Evolutionary conservation across 2,113 vertebrate species (phyloP).

Genomic region (Austrofundulus limnaeus): DNA sequence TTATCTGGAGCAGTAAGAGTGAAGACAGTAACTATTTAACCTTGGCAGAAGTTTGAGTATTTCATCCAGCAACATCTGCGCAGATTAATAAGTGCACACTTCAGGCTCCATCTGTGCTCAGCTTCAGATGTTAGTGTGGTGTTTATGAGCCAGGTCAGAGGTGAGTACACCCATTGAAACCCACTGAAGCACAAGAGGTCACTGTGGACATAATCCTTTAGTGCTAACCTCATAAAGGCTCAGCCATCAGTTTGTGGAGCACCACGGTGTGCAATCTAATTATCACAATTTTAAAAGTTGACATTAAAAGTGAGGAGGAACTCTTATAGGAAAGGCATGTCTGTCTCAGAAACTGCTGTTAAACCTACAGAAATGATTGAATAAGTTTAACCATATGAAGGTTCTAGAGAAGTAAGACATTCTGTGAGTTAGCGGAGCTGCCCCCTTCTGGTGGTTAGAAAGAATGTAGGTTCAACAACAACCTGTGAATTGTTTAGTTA

Average conservation of each 20-base stretch:
- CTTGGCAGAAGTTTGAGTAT: slow-evolving; percentile 5
- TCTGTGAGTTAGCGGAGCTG: background rate
- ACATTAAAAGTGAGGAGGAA: background rate
- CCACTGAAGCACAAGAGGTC: slow-evolving; percentile 58
- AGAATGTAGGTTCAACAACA: background rate
- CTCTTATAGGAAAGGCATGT: background rate
- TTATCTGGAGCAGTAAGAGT: too few species aligned
- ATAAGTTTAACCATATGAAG: too few species aligned
- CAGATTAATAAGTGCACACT: background rate
- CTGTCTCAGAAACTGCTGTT: too few species aligned
- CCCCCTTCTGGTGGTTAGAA: slow-evolving; percentile 3
- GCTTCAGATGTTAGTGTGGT: slow-evolving; percentile 18
- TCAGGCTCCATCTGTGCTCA: slow-evolving; percentile 26
- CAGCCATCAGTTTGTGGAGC: too few species aligned
- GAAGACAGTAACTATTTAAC: slow-evolving; percentile 13
- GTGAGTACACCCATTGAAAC: slow-evolving; percentile 28
- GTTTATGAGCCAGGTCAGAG: slow-evolving; percentile 52
- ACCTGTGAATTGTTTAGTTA: background rate
- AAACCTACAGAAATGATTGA: too few species aligned
- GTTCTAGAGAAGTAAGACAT: background rate
- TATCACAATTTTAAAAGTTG: background rate
- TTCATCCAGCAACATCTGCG: too few species aligned
- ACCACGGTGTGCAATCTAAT: background rate
- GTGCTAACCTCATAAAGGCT: slow-evolving; percentile 1
- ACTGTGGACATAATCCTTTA: slow-evolving; percentile 60